phyloP scores from a whole-genome alignment of 1,140 invertebrate species.

The Thalassaphorura encarpata region DNA sequence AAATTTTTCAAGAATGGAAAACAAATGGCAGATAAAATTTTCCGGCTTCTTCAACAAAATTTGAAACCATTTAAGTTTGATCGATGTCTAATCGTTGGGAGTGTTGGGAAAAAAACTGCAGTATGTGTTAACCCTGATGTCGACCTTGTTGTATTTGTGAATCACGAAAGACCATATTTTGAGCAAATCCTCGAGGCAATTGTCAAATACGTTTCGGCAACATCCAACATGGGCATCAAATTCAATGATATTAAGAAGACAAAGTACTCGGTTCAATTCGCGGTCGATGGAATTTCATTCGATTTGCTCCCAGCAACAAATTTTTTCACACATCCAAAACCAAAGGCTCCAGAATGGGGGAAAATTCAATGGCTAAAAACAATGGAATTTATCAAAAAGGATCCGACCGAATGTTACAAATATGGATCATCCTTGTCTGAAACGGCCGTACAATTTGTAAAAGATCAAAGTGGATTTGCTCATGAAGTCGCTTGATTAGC shows the following conservation, averaged over 20 bases:
- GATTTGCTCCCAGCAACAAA: neutral
- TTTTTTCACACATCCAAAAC: neutral
- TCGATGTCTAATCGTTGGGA: neutral
- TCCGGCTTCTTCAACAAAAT: too few species aligned
- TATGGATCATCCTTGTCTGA: neutral
- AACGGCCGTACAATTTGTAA: neutral
- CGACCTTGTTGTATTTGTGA: conserved; percentile 3
- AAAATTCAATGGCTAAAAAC: neutral
- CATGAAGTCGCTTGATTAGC: neutral
- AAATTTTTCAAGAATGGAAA: too few species aligned
- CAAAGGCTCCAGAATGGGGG: neutral
- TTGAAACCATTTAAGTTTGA: too few species aligned
- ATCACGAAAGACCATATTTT: neutral
- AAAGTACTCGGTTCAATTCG: neutral
- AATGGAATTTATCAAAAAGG: neutral
- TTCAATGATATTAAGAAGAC: neutral
- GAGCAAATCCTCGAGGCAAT: neutral
- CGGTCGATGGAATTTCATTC: neutral
- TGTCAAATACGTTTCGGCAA: neutral
- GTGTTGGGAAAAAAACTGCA: neutral
- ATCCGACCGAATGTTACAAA: neutral
- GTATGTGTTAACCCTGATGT: neutral
- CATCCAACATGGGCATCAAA: neutral
- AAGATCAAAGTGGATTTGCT: neutral
- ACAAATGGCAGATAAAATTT: too few species aligned